Percentiles rank a stretch among this genome's conserved stretches.
Conservation (phyloP, 2,113 vertebrate species). For the Oplegnathus fasciatus region DNA sequence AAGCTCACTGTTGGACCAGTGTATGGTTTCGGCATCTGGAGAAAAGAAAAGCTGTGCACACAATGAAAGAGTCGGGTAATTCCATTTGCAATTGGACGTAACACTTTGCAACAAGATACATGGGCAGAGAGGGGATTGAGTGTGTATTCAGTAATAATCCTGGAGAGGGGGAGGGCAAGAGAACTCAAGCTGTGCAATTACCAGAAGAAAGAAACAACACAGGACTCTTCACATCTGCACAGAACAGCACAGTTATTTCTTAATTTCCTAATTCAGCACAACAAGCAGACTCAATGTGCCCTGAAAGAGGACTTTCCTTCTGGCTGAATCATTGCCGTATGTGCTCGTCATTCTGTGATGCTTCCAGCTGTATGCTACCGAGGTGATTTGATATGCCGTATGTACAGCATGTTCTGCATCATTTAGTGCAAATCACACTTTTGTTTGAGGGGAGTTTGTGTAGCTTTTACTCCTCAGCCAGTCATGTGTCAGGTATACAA, state of each 20-base stretch:
- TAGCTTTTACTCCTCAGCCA: slow-evolving; percentile 17
- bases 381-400: slow-evolving; percentile 40
- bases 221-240: slow-evolving; percentile 68
- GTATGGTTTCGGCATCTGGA: slow-evolving; percentile 74
- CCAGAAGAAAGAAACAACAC: slow-evolving; percentile 63
- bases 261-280: slow-evolving; percentile 69
- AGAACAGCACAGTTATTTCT: slow-evolving; percentile 65
- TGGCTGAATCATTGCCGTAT: slow-evolving; percentile 52
- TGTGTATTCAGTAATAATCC: slow-evolving; percentile 72
- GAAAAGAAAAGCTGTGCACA: slow-evolving; percentile 68
- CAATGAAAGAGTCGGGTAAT: slow-evolving; percentile 70
- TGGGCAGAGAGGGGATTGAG: slow-evolving; percentile 58
- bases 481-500: slow-evolving; percentile 41
- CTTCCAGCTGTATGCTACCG: slow-evolving; percentile 47
- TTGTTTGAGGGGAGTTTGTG: slow-evolving; percentile 10
- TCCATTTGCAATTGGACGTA: slow-evolving; percentile 75
- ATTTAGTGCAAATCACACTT: slow-evolving; percentile 49
- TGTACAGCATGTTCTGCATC: slow-evolving; percentile 31
- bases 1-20: slow-evolving; percentile 61
- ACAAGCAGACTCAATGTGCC: slow-evolving; percentile 37
- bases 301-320: slow-evolving; percentile 54
- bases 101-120: slow-evolving; percentile 67
- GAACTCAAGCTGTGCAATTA: slow-evolving; percentile 79
- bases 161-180: slow-evolving; percentile 57
- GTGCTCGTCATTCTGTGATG: slow-evolving; percentile 60